Conservation (phyloP, 2,113 vertebrate species). For the Atrichornis clamosus region DNA sequence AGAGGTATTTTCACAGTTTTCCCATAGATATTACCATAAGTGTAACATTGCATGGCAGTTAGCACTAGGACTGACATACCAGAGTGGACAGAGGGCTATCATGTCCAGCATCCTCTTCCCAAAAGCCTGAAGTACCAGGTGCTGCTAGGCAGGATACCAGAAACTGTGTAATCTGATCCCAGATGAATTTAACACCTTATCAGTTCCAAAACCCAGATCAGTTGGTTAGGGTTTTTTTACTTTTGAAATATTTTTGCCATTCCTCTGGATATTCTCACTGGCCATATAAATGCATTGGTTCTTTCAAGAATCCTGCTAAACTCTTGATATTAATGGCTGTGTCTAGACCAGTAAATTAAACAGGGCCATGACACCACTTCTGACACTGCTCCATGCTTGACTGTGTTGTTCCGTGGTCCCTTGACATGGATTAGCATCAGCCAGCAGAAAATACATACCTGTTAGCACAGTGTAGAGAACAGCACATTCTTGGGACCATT, state of each 20-base stretch:
- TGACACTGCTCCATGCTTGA: not conserved
- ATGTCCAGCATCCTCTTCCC: not conserved
- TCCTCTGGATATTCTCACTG: not conserved
- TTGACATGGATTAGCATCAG: not conserved
- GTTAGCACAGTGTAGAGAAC: not conserved
- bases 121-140: not conserved
- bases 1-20: not conserved
- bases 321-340: not conserved
- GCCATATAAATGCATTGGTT: not conserved
- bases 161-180: not conserved
- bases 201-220: not conserved
- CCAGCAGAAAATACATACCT: not conserved
- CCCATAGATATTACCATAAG: not conserved
- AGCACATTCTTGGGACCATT: conserved; percentile 2
- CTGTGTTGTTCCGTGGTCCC: not conserved
- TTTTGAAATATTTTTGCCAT: not conserved
- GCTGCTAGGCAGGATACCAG: not conserved
- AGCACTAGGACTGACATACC: not conserved
- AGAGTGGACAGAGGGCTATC: not conserved
- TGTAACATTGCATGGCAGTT: not conserved
- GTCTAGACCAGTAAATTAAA: conserved; percentile 17
- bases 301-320: not conserved
- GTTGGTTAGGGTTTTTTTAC: not conserved
- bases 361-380: not conserved
- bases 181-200: not conserved